A percentile compares a stretch with the other conserved stretches of the same genome.
Conservation (phyloP, 2,113 vertebrate genomes). For the Urocitellus parryii region DNA sequence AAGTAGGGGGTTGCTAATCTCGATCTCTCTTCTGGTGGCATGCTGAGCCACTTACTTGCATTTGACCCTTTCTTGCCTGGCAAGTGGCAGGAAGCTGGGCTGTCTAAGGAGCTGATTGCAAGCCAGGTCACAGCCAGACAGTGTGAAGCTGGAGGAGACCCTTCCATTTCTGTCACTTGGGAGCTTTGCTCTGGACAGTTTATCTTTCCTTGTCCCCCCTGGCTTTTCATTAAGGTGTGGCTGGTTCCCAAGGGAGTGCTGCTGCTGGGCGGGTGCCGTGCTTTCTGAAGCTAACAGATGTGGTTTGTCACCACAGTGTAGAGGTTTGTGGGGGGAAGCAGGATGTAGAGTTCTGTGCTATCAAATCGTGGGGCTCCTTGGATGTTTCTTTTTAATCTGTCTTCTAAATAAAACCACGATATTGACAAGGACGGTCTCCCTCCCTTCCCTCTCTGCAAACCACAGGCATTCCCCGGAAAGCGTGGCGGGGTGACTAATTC, state of each 20-base stretch:
- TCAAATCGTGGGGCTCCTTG: neutral
- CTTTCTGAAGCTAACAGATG: neutral
- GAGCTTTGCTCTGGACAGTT: neutral
- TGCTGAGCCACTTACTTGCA: neutral
- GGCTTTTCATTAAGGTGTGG: neutral
- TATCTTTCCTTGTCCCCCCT: neutral
- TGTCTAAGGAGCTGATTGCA: no score
- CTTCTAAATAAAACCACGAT: neutral
- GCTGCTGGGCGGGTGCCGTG: fast-evolving
- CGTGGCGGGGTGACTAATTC: neutral
- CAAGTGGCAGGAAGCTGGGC: neutral
- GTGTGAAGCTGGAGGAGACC: no score
- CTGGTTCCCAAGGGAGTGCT: neutral
- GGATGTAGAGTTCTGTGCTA: neutral
- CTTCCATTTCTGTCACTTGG: neutral
- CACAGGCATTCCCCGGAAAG: neutral
- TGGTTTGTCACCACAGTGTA: neutral
- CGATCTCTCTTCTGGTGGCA: neutral
- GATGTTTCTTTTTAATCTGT: neutral
- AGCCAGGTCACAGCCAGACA: neutral
- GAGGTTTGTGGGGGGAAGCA: neutral
- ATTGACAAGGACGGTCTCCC: fast-evolving
- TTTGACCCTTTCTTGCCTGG: neutral
- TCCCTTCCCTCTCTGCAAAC: neutral
- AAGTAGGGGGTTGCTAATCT: neutral